phyloP scores from a whole-genome alignment of 1,140 invertebrate genomes.

The Archegozetes longisetosus region DNA sequence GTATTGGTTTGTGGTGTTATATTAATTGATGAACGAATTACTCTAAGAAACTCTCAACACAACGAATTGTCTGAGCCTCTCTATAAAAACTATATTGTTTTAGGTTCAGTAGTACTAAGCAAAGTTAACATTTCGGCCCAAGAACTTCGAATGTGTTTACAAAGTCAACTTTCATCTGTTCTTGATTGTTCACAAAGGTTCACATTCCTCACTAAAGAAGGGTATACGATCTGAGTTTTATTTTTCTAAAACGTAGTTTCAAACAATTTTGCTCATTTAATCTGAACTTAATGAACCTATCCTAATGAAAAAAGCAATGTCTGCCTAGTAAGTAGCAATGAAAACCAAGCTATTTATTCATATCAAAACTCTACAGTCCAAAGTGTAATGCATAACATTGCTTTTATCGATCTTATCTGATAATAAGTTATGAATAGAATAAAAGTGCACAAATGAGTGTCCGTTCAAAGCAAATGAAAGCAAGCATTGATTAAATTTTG shows the following conservation, averaged over 20 bases:
- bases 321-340: too few species aligned
- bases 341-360: too few species aligned
- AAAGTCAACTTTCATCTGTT: conserved; percentile 17
- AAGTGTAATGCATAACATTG: too few species aligned
- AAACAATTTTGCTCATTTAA: too few species aligned
- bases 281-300: too few species aligned
- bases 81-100: conserved; percentile 1
- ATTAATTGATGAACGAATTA: conserved; percentile 3
- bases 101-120: conserved; percentile 16
- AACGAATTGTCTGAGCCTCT: background rate
- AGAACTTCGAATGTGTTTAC: conserved; percentile 15
- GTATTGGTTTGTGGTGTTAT: background rate
- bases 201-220: conserved; percentile 24
- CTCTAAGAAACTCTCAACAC: background rate
- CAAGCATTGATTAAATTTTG: too few species aligned
- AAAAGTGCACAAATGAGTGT: too few species aligned
- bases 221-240: conserved; percentile 19
- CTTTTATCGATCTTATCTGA: too few species aligned
- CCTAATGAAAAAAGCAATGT: too few species aligned
- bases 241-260: background rate
- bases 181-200: conserved; percentile 19
- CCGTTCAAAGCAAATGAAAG: too few species aligned
- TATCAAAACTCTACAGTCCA: too few species aligned
- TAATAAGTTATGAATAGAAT: too few species aligned
- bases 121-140: background rate